phyloP scores from a whole-genome alignment of 2,888 invertebrate species.

The Cerceris ruficornis region DNA sequence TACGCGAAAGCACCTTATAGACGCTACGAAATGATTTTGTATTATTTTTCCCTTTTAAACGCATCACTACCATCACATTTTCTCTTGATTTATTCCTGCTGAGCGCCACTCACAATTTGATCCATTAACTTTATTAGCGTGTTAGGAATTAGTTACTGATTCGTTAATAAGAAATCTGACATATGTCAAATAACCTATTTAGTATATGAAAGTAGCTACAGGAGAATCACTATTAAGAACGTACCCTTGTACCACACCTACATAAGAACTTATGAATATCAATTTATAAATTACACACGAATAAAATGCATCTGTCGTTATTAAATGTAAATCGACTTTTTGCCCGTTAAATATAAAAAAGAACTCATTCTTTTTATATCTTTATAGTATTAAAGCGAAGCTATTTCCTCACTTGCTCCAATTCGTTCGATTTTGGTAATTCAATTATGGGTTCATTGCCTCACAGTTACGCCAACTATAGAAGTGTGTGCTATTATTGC shows the following conservation, averaged over 20 bases:
- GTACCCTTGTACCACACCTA: constrained; percentile 49
- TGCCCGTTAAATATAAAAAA: constrained; percentile 1
- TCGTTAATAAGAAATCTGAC: constrained; percentile 64
- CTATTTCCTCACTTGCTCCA: constrained; percentile 24
- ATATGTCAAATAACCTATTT: constrained; percentile 71
- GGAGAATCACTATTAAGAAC: constrained; percentile 41
- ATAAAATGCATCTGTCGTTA: background rate
- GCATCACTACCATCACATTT: constrained; percentile 77
- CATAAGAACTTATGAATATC: background rate
- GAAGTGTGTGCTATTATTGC: background rate
- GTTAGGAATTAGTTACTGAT: constrained; percentile 53
- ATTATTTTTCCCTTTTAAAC: constrained; percentile 79
- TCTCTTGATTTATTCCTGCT: constrained; percentile 50
- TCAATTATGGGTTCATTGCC: constrained; percentile 62
- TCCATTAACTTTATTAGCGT: constrained; percentile 18
- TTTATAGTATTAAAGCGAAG: constrained; percentile 26
- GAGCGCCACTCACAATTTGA: constrained; percentile 24
- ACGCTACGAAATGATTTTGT: constrained; percentile 79
- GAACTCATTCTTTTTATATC: constrained; percentile 7
- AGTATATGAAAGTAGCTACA: constrained; percentile 63
- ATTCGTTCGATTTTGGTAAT: constrained; percentile 60
- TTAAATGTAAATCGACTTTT: background rate
- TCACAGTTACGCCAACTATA: constrained; percentile 49
- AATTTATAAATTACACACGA: background rate
- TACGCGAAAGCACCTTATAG: constrained; percentile 80